Evolutionary conservation across 1,140 invertebrate genomes (phyloP), one percentile per base, ranked within the genome.

Genomic region (Drosophila watanabei): DNA sequence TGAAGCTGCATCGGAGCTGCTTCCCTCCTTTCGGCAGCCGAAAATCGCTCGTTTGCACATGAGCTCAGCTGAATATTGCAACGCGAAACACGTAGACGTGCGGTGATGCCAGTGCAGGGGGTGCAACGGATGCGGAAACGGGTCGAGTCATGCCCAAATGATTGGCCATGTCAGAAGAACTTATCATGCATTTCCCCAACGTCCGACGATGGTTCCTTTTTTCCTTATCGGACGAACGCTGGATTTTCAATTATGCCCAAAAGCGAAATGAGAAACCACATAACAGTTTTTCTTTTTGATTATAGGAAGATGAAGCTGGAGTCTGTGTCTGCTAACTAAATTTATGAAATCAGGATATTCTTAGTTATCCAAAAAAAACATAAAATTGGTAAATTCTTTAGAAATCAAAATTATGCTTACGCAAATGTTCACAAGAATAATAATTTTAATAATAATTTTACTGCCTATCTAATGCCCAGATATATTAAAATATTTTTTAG

Each of bases 41-140:
- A 84, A 79, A 87, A 80, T 75, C 60, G 61, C 69, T 89, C 85
- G 81, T 85, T 88, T 81, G 85, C 84, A 84, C 84, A 88, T 89
- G 85, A 88, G 84, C 84, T 89, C 85, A 85, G 85, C 85, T 88
- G 85, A 78, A 89, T 81, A 88, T 88, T 88, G 84, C 81, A 85
- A 88, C 78, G 81, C 84, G 78, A 79, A 85, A 88, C 84, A 88
- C 84, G 84, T 88, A 89, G 83, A 76, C 52, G 63, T 28, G 52
- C 48, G 41, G 39, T 52, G 64, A 20, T 35, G 32, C 18, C 13
- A 13, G 20, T 20, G 14, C 0, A 37, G 32, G 20, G 35, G 18
- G 24, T 51, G 48, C 14, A 46, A 37, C 45, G 63, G 30, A 43
- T 18, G 20, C 54, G 54, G 54, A 57, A 57, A 57, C 35, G 54